Conservation (phyloP, 2,888 invertebrate species). For the Chymomyza procnemis region DNA sequence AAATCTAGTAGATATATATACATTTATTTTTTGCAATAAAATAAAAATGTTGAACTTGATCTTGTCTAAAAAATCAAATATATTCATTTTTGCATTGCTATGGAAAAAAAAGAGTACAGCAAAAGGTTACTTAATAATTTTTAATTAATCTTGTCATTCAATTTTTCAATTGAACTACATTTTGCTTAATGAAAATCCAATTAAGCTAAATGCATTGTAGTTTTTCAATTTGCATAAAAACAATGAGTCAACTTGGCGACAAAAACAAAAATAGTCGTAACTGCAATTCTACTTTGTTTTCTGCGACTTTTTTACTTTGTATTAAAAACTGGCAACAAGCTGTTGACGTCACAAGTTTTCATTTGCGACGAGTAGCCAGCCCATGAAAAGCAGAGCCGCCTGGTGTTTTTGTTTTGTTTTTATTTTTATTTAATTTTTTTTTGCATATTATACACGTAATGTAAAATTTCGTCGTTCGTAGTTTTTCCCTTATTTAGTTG, state of each 20-base stretch:
- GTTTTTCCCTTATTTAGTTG: slow-evolving; percentile 19
- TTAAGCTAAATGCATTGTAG: slow-evolving; percentile 24
- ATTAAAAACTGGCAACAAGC: slow-evolving; percentile 24
- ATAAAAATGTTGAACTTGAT: slow-evolving; percentile 42
- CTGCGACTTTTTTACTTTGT: slow-evolving; percentile 44
- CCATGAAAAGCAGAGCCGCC: not conserved
- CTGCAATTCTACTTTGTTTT: slow-evolving; percentile 11
- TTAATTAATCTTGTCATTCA: not conserved
- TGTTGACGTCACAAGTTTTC: slow-evolving; percentile 39
- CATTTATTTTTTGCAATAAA: slow-evolving; percentile 2
- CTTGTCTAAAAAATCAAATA: slow-evolving; percentile 3
- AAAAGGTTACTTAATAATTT: not conserved
- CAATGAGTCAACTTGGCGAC: slow-evolving; percentile 24
- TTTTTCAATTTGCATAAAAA: slow-evolving; percentile 14
- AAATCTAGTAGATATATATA: not conserved
- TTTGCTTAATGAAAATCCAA: slow-evolving; percentile 34
- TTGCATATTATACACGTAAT: slow-evolving; percentile 52
- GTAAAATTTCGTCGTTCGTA: slow-evolving; percentile 14
- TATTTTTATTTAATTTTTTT: too few relatives aligned
- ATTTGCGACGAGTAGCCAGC: slow-evolving; percentile 4
- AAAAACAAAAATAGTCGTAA: slow-evolving; percentile 9
- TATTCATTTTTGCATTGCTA: not conserved
- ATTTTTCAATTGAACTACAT: not conserved
- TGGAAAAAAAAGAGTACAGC: not conserved
- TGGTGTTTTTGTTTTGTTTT: slow-evolving; percentile 15